Evolutionary conservation across 2,888 invertebrate genomes (phyloP).

Genomic region (Reticulitermes lucifugus): DNA sequence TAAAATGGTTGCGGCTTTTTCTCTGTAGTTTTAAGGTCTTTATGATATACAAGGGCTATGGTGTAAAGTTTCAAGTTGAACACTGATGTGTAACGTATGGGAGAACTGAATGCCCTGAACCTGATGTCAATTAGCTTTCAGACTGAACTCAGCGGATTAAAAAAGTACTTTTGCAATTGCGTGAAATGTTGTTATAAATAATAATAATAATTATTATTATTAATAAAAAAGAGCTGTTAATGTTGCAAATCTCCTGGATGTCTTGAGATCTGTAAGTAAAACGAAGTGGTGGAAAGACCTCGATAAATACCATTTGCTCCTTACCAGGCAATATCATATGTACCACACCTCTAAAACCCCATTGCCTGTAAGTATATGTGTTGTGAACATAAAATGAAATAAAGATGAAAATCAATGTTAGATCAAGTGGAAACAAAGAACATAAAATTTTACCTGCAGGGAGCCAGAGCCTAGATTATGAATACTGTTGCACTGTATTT

Average conservation of each 20-base stretch:
- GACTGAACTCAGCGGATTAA: constrained; percentile 35
- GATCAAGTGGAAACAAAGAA: background rate
- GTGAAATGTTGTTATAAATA: constrained; percentile 27
- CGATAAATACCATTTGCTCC: background rate
- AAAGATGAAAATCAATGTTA: background rate
- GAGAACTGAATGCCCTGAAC: constrained; percentile 36
- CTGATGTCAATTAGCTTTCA: constrained; percentile 49
- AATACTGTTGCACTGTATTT: constrained; percentile 5
- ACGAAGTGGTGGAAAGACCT: background rate
- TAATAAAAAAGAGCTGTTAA: background rate
- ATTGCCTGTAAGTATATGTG: background rate
- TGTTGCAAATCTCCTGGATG: constrained; percentile 17
- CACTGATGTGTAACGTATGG: constrained; percentile 8
- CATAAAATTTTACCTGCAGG: background rate
- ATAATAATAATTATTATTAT: background rate
- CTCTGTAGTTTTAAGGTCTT: constrained; percentile 40
- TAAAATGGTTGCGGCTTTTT: constrained; percentile 27
- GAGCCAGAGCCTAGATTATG: background rate
- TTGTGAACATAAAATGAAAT: background rate
- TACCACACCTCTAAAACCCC: background rate
- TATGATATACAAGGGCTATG: constrained; percentile 26
- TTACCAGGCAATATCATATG: background rate
- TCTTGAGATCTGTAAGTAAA: constrained; percentile 8
- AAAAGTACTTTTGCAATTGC: constrained; percentile 30
- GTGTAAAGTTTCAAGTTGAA: constrained; percentile 17